Evolutionary conservation across 2,797 vertebrate genomes (phyloP).

Genomic region (Lateolabrax maculatus): DNA sequence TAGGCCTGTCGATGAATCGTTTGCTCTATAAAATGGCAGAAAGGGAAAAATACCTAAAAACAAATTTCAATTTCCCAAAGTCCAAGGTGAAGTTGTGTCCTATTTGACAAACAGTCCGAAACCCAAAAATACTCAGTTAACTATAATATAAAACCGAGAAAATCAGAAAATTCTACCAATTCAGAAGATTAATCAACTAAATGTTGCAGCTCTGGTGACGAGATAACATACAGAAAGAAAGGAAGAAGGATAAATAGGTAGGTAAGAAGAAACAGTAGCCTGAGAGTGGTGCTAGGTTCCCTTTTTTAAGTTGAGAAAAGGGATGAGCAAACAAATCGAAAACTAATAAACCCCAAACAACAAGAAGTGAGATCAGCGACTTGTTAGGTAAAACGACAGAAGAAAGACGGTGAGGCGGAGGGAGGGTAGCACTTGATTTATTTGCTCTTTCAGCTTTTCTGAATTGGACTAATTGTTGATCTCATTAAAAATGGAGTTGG

Average conservation of each 20-base stretch:
- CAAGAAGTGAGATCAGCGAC: conserved; percentile 31
- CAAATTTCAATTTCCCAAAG: not conserved
- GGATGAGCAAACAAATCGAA: conserved; percentile 18
- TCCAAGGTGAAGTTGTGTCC: not conserved
- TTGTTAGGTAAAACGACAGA: conserved; percentile 41
- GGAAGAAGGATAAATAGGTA: not conserved
- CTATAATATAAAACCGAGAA: not conserved
- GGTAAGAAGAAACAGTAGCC: not conserved
- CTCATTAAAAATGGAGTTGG: conserved; percentile 87
- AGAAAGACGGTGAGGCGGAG: conserved; percentile 34
- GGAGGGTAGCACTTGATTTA: conserved; percentile 70
- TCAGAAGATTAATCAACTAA: not conserved
- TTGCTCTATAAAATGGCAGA: not conserved
- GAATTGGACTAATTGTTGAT: conserved; percentile 88
- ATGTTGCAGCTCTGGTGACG: not conserved
- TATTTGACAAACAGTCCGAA: not conserved
- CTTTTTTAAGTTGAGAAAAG: conserved; percentile 12
- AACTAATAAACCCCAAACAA: conserved; percentile 31
- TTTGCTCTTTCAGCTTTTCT: conserved; percentile 84
- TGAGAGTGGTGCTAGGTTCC: not conserved
- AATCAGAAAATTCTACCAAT: not conserved
- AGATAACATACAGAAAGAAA: not conserved
- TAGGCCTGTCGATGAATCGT: not conserved
- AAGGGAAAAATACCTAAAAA: not conserved
- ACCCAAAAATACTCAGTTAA: not conserved